These are phyloP conservation scores for Hyla sarda DNA, from an alignment of 2,113 vertebrate species.

Conservation along the genomic window DNA sequence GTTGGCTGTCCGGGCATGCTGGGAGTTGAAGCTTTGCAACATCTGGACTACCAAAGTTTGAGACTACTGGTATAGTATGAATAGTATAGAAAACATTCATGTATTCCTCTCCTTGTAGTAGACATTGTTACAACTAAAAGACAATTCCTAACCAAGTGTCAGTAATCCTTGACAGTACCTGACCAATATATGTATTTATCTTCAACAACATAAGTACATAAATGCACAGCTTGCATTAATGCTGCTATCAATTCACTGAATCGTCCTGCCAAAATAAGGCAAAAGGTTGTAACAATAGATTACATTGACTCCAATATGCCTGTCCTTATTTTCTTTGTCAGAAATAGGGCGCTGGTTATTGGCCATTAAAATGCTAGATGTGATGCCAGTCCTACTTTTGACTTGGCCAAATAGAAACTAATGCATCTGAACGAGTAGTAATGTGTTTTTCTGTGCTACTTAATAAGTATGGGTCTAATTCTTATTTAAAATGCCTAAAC, in stretches of 20 bases:
- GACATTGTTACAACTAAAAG: no score
- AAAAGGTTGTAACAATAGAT: not conserved
- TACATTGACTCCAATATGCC: not conserved
- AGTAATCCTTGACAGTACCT: no score
- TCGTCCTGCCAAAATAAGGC: not conserved
- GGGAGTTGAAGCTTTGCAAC: no score
- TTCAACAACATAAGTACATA: no score
- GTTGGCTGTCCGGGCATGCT: no score
- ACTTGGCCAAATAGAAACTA: not conserved
- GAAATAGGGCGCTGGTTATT: not conserved
- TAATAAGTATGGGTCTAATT: slow-evolving; percentile 8
- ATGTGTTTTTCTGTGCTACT: not conserved
- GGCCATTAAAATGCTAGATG: slow-evolving; percentile 5
- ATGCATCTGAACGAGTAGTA: slow-evolving; percentile 18
- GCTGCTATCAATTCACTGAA: not conserved
- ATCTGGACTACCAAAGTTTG: no score
- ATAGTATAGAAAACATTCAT: no score
- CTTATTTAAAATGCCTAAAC: slow-evolving; percentile 15
- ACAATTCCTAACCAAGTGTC: no score
- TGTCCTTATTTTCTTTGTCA: not conserved
- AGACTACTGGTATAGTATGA: no score
- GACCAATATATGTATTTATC: no score
- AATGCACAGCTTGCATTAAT: no score
- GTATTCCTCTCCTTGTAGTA: no score
- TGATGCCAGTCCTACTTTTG: not conserved